Evolutionary conservation across 2,888 invertebrate genomes (phyloP).

Genomic region (Leptinotarsa rubiginosa): DNA sequence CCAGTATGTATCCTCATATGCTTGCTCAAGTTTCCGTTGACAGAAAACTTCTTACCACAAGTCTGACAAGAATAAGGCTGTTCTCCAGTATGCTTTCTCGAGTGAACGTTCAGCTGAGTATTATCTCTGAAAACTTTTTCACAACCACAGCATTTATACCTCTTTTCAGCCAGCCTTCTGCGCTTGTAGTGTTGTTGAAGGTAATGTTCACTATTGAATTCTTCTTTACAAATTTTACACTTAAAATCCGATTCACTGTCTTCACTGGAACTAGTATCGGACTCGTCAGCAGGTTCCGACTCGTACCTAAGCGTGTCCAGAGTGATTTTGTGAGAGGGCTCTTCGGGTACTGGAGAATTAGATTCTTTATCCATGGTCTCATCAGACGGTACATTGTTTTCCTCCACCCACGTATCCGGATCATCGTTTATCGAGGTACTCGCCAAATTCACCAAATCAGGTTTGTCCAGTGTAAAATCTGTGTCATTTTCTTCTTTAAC

Average conservation of each 20-base stretch:
- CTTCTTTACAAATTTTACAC: conserved; percentile 57
- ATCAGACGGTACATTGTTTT: background rate
- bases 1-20: conserved; percentile 62
- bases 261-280: conserved; percentile 33
- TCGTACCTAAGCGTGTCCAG: background rate
- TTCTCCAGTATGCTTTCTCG: conserved; percentile 61
- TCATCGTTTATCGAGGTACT: conserved; percentile 20
- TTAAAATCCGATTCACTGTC: conserved; percentile 37
- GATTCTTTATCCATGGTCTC: background rate
- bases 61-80: conserved; percentile 59
- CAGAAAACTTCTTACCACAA: conserved; percentile 60
- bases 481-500: conserved; percentile 29
- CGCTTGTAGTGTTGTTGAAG: conserved; percentile 53
- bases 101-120: conserved; percentile 60
- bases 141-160: conserved; percentile 59
- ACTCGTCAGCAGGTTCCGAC: conserved; percentile 13
- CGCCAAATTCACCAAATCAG: conserved; percentile 33
- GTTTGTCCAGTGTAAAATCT: conserved; percentile 33
- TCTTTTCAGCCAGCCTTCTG: conserved; percentile 51
- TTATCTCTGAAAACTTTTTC: conserved; percentile 60
- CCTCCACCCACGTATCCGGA: background rate
- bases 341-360: background rate
- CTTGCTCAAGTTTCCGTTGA: conserved; percentile 62
- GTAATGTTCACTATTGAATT: conserved; percentile 49
- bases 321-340: conserved; percentile 14